Evolutionary conservation across 2,113 vertebrate genomes (phyloP).

Genomic region (Micronisus gabar): DNA sequence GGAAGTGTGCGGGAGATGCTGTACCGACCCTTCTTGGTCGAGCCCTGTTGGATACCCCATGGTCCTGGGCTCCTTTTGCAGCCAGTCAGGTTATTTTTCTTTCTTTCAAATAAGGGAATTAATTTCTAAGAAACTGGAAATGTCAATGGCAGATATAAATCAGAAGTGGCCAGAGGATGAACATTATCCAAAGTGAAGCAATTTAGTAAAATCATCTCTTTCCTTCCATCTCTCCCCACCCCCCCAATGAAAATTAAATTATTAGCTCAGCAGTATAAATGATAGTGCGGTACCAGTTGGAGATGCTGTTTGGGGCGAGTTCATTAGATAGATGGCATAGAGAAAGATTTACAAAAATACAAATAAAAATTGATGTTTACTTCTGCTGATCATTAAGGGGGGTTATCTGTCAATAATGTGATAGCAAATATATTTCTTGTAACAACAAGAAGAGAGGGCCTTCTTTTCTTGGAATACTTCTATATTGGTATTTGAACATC

Average conservation of each 20-base stretch:
- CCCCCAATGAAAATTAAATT: slow-evolving; percentile 58
- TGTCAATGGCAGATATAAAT: slow-evolving; percentile 48
- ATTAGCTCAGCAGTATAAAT: slow-evolving; percentile 40
- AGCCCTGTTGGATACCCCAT: not conserved
- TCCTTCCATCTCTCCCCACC: not conserved
- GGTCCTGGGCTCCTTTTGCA: not conserved
- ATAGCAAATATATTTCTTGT: not conserved
- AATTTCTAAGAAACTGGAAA: slow-evolving; percentile 37
- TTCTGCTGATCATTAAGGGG: not conserved
- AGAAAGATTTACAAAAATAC: slow-evolving; percentile 1
- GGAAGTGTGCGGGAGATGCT: not conserved
- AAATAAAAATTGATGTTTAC: slow-evolving; percentile 43
- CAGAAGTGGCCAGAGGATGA: slow-evolving; percentile 15
- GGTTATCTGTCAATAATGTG: not conserved
- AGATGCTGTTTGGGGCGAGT: not conserved
- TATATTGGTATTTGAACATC: not conserved
- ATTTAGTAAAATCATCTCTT: slow-evolving; percentile 57
- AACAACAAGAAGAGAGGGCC: not conserved
- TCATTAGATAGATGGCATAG: slow-evolving; percentile 38
- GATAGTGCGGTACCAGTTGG: not conserved
- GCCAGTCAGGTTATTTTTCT: not conserved
- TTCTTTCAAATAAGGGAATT: slow-evolving; percentile 11
- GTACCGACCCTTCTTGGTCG: not conserved
- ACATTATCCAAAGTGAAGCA: slow-evolving; percentile 60
- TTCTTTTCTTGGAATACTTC: not conserved